phyloP scores from a whole-genome alignment of 2,113 vertebrate species.

The Geococcyx californianus region DNA sequence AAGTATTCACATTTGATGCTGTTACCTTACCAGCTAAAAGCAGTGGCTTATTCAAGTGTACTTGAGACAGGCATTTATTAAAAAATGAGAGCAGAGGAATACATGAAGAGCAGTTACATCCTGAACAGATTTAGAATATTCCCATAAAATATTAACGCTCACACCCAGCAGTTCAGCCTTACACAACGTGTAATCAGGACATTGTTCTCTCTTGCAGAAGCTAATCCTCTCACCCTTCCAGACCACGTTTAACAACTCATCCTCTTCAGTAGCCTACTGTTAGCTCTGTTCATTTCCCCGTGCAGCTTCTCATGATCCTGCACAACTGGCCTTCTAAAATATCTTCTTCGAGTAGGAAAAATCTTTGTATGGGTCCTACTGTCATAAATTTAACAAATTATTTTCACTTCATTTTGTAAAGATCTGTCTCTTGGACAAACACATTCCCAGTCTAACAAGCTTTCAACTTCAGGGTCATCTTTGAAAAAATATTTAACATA shows the following conservation, averaged over 20 bases:
- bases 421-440: not conserved
- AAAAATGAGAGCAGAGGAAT: not conserved
- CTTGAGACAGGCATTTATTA: not conserved
- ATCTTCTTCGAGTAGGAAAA: not conserved
- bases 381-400: not conserved
- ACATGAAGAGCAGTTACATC: not conserved
- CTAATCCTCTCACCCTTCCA: not conserved
- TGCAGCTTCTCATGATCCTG: not conserved
- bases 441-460: not conserved
- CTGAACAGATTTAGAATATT: not conserved
- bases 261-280: not conserved
- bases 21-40: not conserved
- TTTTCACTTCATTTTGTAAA: not conserved
- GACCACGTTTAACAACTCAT: not conserved
- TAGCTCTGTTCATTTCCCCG: not conserved
- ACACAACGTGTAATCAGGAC: not conserved
- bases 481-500: not conserved
- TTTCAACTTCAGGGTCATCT: not conserved
- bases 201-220: not conserved
- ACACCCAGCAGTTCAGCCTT: not conserved
- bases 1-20: not conserved
- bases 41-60: not conserved
- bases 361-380: not conserved
- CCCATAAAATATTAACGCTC: conserved; percentile 7
- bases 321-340: not conserved